These are phyloP conservation scores for Mythimna impura DNA, from an alignment of 2,888 invertebrate species.

Conservation along the genomic window DNA sequence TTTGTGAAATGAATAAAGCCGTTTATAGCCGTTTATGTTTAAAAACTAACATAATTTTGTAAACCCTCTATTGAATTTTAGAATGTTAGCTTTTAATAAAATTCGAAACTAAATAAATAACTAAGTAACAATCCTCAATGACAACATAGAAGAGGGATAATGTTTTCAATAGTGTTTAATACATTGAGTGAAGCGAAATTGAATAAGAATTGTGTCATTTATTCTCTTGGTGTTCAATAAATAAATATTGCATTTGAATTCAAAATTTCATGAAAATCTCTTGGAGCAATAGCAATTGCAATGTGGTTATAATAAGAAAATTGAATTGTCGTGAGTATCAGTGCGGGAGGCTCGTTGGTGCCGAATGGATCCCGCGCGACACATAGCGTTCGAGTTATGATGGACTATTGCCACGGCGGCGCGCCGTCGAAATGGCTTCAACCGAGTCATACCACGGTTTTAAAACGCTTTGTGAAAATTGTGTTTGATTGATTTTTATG, in stretches of 20 bases:
- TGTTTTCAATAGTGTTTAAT: neutral
- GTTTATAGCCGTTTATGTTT: too few species aligned
- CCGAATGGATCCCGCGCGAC: constrained; percentile 86
- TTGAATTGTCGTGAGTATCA: constrained; percentile 83
- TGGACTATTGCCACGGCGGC: constrained; percentile 69
- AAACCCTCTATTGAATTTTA: neutral
- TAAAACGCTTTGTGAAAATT: constrained; percentile 42
- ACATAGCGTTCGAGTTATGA: constrained; percentile 81
- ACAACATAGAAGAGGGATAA: neutral
- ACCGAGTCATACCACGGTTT: constrained; percentile 43
- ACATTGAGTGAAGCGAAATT: neutral
- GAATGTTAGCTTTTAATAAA: neutral
- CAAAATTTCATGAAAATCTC: neutral
- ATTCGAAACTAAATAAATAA: neutral
- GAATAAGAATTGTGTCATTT: neutral
- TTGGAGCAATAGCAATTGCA: constrained; percentile 76
- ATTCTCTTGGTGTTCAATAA: neutral
- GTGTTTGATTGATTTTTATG: constrained; percentile 6
- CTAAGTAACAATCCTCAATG: neutral
- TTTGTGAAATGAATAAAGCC: neutral
- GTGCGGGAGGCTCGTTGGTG: constrained; percentile 83
- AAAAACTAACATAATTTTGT: too few species aligned
- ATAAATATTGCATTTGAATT: neutral
- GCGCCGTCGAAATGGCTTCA: constrained; percentile 53
- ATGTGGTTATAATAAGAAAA: constrained; percentile 86